A percentile compares a stretch with the other conserved stretches of the same genome.
Evolutionary conservation across 2,888 invertebrate genomes (phyloP).

Genomic region (Calameuta idolon): DNA sequence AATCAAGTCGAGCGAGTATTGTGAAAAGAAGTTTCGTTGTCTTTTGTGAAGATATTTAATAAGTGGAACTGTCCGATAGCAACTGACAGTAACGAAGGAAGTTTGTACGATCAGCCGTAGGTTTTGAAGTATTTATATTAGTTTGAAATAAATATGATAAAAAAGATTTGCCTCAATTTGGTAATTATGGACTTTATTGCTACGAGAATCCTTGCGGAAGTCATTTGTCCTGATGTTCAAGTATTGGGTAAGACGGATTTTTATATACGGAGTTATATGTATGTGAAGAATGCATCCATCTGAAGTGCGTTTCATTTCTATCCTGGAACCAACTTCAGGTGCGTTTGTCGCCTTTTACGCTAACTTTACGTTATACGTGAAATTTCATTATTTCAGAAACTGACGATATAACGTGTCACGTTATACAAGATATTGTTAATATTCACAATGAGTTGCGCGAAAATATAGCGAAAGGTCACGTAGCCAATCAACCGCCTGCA

Average conservation of each 20-base stretch:
- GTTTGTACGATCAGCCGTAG: too few relatives aligned
- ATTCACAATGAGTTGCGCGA: constrained; percentile 69
- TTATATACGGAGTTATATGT: not conserved
- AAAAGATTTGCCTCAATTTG: not conserved
- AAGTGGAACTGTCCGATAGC: too few relatives aligned
- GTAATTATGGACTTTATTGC: not conserved
- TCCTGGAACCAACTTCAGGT: not conserved
- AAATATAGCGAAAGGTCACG: constrained; percentile 68
- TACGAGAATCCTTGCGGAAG: not conserved
- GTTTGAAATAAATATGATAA: not conserved
- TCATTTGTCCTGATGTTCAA: not conserved
- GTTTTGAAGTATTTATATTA: too few relatives aligned
- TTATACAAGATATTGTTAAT: constrained; percentile 27
- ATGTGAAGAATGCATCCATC: too few relatives aligned
- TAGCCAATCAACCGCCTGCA: constrained; percentile 69
- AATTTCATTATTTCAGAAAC: constrained; percentile 20
- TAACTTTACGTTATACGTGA: not conserved
- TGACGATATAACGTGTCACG: constrained; percentile 24
- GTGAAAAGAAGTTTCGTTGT: not conserved
- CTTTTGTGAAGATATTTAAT: too few relatives aligned
- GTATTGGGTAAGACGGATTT: not conserved
- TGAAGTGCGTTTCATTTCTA: not conserved
- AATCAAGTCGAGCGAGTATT: not conserved
- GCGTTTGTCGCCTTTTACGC: not conserved
- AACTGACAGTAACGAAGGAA: too few relatives aligned